A percentile compares a stretch with the other conserved stretches of the same genome.
Conservation (phyloP, 2,888 invertebrate genomes). For the Ditula angustiorana region DNA sequence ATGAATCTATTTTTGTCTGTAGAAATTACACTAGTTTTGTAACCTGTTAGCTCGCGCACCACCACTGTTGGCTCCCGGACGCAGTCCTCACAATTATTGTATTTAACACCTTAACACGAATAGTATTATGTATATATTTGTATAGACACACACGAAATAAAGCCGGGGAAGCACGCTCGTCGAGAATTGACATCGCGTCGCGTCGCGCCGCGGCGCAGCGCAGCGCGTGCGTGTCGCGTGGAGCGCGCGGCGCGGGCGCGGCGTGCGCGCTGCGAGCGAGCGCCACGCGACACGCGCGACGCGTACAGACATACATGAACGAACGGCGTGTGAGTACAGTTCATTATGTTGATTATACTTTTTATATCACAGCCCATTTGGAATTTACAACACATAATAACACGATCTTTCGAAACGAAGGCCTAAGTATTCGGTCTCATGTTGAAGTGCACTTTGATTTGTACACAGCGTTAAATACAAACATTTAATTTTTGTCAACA, state of each 20-base stretch:
- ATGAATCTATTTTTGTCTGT: conserved; percentile 86
- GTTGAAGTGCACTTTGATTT: conserved; percentile 84
- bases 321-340: conserved; percentile 88
- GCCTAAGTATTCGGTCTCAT: conserved; percentile 74
- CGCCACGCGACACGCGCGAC: conserved; percentile 9
- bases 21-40: conserved; percentile 85
- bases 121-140: conserved; percentile 73
- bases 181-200: conserved; percentile 76
- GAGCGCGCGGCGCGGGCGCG: conserved; percentile 58
- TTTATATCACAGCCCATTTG: conserved; percentile 93
- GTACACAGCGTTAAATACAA: conserved; percentile 83
- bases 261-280: conserved; percentile 2
- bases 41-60: conserved; percentile 62
- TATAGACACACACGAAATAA: conserved; percentile 74
- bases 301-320: conserved; percentile 73
- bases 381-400: conserved; percentile 88
- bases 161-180: conserved; percentile 73
- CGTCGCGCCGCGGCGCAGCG: conserved; percentile 62
- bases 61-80: conserved; percentile 78
- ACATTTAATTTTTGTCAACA: conserved; percentile 77
- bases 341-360: conserved; percentile 86
- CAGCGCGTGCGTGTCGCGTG: conserved; percentile 47
- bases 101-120: conserved; percentile 80
- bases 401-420: conserved; percentile 79
- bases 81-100: conserved; percentile 70